Evolutionary conservation across 1,140 invertebrate species (phyloP).

Genomic region (Pseudomyrmex flavicornis): DNA sequence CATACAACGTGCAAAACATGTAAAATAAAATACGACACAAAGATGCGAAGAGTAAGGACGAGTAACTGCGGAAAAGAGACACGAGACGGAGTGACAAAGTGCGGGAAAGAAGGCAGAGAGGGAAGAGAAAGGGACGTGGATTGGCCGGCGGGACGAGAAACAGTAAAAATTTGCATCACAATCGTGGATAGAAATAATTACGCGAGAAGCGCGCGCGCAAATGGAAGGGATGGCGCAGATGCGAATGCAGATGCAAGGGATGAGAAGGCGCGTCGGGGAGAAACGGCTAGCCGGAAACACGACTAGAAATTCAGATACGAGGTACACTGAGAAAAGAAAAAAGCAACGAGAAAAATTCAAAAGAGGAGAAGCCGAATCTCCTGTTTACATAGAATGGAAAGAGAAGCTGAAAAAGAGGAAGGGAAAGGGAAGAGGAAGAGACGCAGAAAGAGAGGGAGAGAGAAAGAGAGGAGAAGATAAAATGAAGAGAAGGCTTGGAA

Average conservation of each 20-base stretch:
- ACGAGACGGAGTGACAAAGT: neutral
- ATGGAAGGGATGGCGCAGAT: conserved; percentile 69
- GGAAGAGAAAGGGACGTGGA: conserved; percentile 44
- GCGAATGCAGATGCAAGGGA: conserved; percentile 66
- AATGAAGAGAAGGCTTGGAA: neutral
- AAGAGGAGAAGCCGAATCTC: conserved; percentile 40
- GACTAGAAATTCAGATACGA: conserved; percentile 80
- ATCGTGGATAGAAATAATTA: conserved; percentile 84
- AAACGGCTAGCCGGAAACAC: conserved; percentile 69
- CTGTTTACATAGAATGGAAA: conserved; percentile 11
- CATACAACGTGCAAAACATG: conserved; percentile 29
- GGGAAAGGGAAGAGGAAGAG: neutral
- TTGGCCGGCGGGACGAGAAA: conserved; percentile 73
- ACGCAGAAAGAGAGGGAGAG: neutral
- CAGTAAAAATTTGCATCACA: conserved; percentile 84
- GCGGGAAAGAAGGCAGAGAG: conserved; percentile 67
- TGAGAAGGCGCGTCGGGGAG: conserved; percentile 2
- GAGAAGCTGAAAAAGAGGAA: neutral
- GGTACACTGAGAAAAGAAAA: neutral
- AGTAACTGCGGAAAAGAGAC: conserved; percentile 10
- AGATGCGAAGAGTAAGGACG: conserved; percentile 8
- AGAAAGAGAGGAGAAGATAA: neutral
- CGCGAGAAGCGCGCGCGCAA: conserved; percentile 76
- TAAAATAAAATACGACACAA: conserved; percentile 30
- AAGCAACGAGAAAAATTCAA: neutral